Evolutionary conservation across 2,888 invertebrate genomes (phyloP), one percentile per base, ranked within the genome.

Genomic region (Lydus trimaculatus): DNA sequence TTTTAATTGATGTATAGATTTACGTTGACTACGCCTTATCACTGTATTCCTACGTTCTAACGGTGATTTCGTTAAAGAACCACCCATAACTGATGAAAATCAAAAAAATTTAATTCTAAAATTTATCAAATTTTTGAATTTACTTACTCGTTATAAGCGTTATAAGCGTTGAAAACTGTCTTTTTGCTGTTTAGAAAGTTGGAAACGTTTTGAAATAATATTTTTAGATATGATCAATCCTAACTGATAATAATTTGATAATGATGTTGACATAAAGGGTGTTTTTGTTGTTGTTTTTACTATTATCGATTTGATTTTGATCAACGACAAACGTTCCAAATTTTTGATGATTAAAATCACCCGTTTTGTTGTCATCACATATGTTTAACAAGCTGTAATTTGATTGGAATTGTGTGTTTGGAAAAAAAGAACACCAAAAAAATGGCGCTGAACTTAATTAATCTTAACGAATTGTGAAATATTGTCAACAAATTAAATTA

Each of bases 31-130:
- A 13, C 80, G 69, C 52, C 77, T 64, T 0, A 73, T 71, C 0
- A 79, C 75, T 5, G 78, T 78, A 62, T 79, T 79, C 33, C 80
- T 69, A 52, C 78, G 61, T 66, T 80, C 79, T 39, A 80, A 52
- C 9, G 76, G 77, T 0, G 78, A 76, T 73, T 79, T 80, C 59
- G 79, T 75, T 7, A 59, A 56, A 0, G 65, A 36, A 17, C 66
- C 59, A 25, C 80, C 80, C 80, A 80, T 17, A 52, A 0, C 48
- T 48, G 20, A 20, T 20, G 4, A 36, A 36, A 13, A 33, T 36
- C 4, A 4, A 6, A 43, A 43, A 43, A 43, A 13, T 17, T n/a
- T 0, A 17, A n/a, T 1, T 43, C 17, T 17, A n/a, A n/a, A n/a
- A n/a, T n/a, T n/a, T n/a, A n/a, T n/a, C n/a, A n/a, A n/a, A n/a